These are phyloP conservation scores for Meriones unguiculatus DNA, from an alignment of 2,113 vertebrate genomes.

Conservation along the genomic window DNA sequence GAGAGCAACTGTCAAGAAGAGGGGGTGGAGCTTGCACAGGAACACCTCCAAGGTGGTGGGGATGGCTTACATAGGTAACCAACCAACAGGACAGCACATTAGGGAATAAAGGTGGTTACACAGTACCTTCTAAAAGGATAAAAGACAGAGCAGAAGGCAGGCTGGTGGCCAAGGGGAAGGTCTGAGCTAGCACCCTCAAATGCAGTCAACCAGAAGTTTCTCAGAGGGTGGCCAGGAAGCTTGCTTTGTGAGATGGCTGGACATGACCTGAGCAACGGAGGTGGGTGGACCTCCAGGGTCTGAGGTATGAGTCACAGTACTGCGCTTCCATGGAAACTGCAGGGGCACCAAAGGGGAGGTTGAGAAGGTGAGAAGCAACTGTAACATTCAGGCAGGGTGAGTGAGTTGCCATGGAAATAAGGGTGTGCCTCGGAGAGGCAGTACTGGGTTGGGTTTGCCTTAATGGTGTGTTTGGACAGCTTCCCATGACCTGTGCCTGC, in stretches of 20 bases:
- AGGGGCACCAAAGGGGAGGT: background rate
- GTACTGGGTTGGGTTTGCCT: background rate
- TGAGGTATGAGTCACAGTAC: background rate
- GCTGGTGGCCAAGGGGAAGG: too few relatives aligned
- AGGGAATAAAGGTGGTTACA: rapidly evolving
- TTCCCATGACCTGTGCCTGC: background rate
- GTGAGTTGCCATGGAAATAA: background rate
- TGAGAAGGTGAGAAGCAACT: background rate
- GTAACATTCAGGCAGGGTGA: background rate
- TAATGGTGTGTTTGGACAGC: background rate
- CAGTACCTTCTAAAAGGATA: background rate
- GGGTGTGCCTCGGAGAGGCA: background rate
- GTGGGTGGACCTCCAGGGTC: rapidly evolving
- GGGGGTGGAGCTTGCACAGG: rapidly evolving
- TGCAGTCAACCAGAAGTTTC: rapidly evolving
- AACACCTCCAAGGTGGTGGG: rapidly evolving
- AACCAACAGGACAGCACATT: rapidly evolving
- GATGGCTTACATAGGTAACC: rapidly evolving
- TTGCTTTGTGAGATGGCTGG: background rate
- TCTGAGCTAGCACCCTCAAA: background rate
- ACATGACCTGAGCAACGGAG: rapidly evolving
- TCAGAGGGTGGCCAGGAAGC: rapidly evolving
- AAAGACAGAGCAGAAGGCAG: rapidly evolving
- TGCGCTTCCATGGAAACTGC: background rate
- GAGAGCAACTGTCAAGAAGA: too few relatives aligned